Evolutionary conservation across 2,888 invertebrate genomes (phyloP).

Genomic region (Itoplectis maculator): DNA sequence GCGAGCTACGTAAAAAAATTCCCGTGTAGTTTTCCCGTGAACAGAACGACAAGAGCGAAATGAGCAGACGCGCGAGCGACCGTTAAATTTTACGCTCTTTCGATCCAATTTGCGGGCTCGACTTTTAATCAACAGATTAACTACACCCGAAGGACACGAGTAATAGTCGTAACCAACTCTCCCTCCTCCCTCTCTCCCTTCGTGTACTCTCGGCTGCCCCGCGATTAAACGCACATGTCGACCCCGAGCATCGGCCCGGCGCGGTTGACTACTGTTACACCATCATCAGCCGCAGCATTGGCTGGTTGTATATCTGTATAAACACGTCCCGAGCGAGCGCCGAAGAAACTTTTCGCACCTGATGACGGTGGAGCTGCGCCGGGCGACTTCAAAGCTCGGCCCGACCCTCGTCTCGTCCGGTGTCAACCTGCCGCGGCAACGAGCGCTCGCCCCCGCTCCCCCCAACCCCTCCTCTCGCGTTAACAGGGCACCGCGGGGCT

Average conservation of each 20-base stretch:
- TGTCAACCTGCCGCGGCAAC: slow-evolving; percentile 57
- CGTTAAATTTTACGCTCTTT: not conserved
- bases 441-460: too few relatives aligned
- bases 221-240: slow-evolving; percentile 12
- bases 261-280: slow-evolving; percentile 6
- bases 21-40: too few relatives aligned
- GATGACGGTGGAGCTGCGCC: slow-evolving; percentile 26
- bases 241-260: not conserved
- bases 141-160: not conserved
- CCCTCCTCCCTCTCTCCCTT: too few relatives aligned
- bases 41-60: too few relatives aligned
- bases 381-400: slow-evolving; percentile 45
- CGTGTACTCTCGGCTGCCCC: too few relatives aligned
- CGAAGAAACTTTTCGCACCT: slow-evolving; percentile 49
- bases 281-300: not conserved
- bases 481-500: slow-evolving; percentile 57
- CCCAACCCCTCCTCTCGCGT: too few relatives aligned
- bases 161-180: slow-evolving; percentile 2
- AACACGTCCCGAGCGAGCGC: too few relatives aligned
- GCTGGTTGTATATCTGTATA: not conserved
- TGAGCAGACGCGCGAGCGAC: not conserved
- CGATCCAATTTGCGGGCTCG: not conserved
- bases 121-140: slow-evolving; percentile 8
- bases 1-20: too few relatives aligned
- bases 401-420: slow-evolving; percentile 55